phyloP scores from a whole-genome alignment of 1,140 invertebrate species.

The Drosophila pruinosa region DNA sequence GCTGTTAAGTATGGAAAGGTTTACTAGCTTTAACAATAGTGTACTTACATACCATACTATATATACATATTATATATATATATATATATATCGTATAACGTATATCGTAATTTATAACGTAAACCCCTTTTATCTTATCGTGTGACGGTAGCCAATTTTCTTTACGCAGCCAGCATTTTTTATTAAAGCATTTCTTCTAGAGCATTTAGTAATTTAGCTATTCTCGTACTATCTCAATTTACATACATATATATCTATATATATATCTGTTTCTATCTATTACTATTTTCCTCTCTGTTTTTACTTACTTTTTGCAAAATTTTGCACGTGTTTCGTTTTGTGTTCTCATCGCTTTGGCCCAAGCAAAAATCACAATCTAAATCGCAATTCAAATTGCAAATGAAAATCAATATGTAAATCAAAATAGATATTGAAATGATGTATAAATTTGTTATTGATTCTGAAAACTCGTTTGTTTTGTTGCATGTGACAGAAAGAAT shows the following conservation, averaged over 20 bases:
- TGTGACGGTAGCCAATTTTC: constrained; percentile 60
- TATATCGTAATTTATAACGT: constrained; percentile 28
- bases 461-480: not conserved
- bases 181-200: constrained; percentile 62
- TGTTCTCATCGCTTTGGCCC: constrained; percentile 12
- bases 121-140: constrained; percentile 34
- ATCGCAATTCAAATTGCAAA: constrained; percentile 23
- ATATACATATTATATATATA: constrained; percentile 26
- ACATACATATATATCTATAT: constrained; percentile 1
- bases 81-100: constrained; percentile 39
- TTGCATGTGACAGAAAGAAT: constrained; percentile 27
- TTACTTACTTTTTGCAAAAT: constrained; percentile 34
- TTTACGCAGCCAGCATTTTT: constrained; percentile 63
- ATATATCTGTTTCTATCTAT: constrained; percentile 9
- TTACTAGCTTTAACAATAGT: constrained; percentile 66
- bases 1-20: constrained; percentile 68
- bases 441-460: constrained; percentile 24
- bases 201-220: constrained; percentile 54
- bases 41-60: constrained; percentile 37
- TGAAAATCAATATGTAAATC: constrained; percentile 25
- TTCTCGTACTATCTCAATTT: constrained; percentile 24
- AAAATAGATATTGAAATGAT: constrained; percentile 19
- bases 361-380: constrained; percentile 3
- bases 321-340: constrained; percentile 63
- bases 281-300: constrained; percentile 8